phyloP scores from a whole-genome alignment of 2,113 vertebrate species.

The Paramormyrops kingsleyae region DNA sequence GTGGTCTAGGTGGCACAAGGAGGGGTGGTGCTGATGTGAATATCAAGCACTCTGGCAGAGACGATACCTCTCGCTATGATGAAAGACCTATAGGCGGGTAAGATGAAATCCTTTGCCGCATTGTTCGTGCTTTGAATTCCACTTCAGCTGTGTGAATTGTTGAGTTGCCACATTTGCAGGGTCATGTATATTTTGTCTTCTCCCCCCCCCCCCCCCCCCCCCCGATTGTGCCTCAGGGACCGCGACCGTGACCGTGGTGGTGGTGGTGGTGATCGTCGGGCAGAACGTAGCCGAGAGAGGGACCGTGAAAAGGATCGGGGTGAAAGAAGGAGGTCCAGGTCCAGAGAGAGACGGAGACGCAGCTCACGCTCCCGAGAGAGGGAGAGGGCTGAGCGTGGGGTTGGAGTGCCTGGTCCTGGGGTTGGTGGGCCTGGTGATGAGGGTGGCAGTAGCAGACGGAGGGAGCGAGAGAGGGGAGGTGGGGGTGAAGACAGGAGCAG shows the following conservation, averaged over 20 bases:
- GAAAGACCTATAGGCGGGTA: slow-evolving; percentile 65
- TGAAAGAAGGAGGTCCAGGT: slow-evolving; percentile 71
- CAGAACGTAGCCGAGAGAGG: slow-evolving; percentile 70
- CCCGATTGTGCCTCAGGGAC: slow-evolving; percentile 41
- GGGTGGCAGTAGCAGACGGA: slow-evolving; percentile 40
- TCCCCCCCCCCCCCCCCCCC: slow-evolving; percentile 25
- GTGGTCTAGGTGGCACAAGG: slow-evolving; percentile 81
- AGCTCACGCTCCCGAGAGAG: slow-evolving; percentile 68
- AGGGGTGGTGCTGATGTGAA: slow-evolving; percentile 88
- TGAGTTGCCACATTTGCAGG: background rate
- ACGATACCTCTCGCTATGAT: slow-evolving; percentile 83
- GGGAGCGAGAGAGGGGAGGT: slow-evolving; percentile 47
- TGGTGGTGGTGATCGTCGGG: slow-evolving; percentile 56
- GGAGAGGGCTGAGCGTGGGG: slow-evolving; percentile 44
- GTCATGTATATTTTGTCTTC: background rate
- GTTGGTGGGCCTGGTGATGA: slow-evolving; percentile 45
- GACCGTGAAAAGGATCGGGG: slow-evolving; percentile 62
- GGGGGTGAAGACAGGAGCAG: slow-evolving; percentile 52
- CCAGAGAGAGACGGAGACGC: slow-evolving; percentile 71
- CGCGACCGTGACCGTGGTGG: slow-evolving; percentile 57
- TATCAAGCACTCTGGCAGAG: slow-evolving; percentile 85
- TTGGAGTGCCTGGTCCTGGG: slow-evolving; percentile 47
- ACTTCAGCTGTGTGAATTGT: background rate
- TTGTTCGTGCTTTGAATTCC: background rate
- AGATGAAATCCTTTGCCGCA: background rate